These are phyloP conservation scores for Megamerina dolium DNA, from an alignment of 2,888 invertebrate species.

Conservation along the genomic window DNA sequence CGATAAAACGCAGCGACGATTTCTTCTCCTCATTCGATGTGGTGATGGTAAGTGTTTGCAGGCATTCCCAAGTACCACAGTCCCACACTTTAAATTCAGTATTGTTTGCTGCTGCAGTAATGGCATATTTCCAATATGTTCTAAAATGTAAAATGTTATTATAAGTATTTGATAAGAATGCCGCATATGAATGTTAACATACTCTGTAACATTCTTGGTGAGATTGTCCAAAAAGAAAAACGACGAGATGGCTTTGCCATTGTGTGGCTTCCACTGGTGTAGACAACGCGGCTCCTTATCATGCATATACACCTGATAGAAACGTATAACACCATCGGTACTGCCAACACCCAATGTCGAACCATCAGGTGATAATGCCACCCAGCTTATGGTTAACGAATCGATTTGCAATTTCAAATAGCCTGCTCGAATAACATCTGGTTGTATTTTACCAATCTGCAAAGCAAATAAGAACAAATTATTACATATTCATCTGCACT, in stretches of 20 bases:
- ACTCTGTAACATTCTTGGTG: constrained; percentile 71
- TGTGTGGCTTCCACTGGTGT: constrained; percentile 91
- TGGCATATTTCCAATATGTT: constrained; percentile 88
- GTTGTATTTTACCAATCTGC: constrained; percentile 39
- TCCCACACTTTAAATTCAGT: constrained; percentile 90
- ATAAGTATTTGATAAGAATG: not conserved
- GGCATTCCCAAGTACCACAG: constrained; percentile 88
- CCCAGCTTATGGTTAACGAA: constrained; percentile 67
- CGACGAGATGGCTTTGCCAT: constrained; percentile 76
- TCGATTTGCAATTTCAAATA: constrained; percentile 51
- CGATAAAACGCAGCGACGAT: constrained; percentile 46
- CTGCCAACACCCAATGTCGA: constrained; percentile 89
- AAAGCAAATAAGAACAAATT: not conserved
- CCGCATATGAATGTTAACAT: constrained; percentile 52
- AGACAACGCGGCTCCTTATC: constrained; percentile 72
- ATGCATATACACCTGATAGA: constrained; percentile 80
- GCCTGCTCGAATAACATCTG: constrained; percentile 38
- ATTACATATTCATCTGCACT: not conserved
- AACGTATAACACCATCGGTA: constrained; percentile 82
- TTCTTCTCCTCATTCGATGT: constrained; percentile 38
- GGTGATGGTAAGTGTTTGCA: constrained; percentile 74
- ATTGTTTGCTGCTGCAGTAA: constrained; percentile 87
- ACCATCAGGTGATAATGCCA: constrained; percentile 89
- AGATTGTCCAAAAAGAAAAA: constrained; percentile 93
- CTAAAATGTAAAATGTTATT: constrained; percentile 26